Conservation (phyloP, 1,140 invertebrate genomes). For the Anoplophora glabripennis region DNA sequence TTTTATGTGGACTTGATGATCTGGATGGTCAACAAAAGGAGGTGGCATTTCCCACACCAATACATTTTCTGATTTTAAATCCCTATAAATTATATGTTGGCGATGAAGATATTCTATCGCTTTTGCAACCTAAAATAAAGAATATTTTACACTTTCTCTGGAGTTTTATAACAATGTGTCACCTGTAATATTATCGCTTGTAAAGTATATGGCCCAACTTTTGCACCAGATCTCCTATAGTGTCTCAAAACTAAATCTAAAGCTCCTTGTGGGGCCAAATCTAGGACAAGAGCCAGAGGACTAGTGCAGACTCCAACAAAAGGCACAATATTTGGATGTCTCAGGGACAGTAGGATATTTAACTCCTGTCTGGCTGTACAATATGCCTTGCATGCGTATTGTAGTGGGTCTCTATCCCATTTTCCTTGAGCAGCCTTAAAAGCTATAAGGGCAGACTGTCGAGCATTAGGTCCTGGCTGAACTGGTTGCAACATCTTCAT, state of each 20-base stretch:
- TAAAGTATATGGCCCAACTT: conserved; percentile 74
- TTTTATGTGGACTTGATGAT: conserved; percentile 80
- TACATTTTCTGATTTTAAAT: conserved; percentile 98
- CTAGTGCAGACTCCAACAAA: conserved; percentile 83
- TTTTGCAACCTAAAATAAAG: conserved; percentile 69
- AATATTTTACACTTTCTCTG: neutral
- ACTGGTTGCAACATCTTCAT: conserved; percentile 95
- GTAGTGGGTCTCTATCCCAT: conserved; percentile 87
- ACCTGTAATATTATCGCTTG: conserved; percentile 85
- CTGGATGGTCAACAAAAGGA: conserved; percentile 63
- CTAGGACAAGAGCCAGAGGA: conserved; percentile 87
- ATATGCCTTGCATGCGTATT: conserved; percentile 92
- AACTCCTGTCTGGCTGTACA: conserved; percentile 92
- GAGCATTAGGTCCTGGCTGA: conserved; percentile 76
- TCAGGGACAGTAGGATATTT: conserved; percentile 79
- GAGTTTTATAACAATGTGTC: conserved; percentile 12
- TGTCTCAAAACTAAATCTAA: conserved; percentile 78
- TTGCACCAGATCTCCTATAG: conserved; percentile 78
- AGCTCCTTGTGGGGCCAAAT: conserved; percentile 88
- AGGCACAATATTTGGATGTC: conserved; percentile 90
- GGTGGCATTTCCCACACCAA: conserved; percentile 91
- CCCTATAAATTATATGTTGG: conserved; percentile 91
- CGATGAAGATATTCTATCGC: conserved; percentile 96
- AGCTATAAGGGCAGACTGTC: conserved; percentile 69
- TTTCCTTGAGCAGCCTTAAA: conserved; percentile 79